phyloP scores from a whole-genome alignment of 1,140 invertebrate genomes.

The Eupeodes corollae region DNA sequence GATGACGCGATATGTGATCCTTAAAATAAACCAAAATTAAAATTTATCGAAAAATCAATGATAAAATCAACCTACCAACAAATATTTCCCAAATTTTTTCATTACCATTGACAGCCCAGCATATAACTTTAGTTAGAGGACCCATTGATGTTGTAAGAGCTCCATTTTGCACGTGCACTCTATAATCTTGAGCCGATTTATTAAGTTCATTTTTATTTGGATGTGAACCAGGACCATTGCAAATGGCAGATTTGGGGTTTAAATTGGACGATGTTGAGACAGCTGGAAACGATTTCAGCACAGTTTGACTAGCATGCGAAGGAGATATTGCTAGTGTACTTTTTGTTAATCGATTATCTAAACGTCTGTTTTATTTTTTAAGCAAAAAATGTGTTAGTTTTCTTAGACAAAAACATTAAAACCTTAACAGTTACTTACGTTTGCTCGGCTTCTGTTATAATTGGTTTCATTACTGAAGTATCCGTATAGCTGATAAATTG shows the following conservation, averaged over 20 bases:
- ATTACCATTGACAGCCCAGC: slow-evolving; percentile 2
- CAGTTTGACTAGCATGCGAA: not conserved
- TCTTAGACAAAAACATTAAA: not conserved
- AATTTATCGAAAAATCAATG: slow-evolving; percentile 7
- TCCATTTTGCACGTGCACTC: slow-evolving; percentile 27
- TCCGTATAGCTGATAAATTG: not conserved
- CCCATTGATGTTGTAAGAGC: slow-evolving; percentile 25
- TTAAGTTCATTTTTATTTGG: slow-evolving; percentile 22
- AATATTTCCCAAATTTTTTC: slow-evolving; percentile 13
- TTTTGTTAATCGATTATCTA: slow-evolving; percentile 7
- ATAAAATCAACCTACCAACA: slow-evolving; percentile 6
- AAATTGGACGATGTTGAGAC: not conserved
- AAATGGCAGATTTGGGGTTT: slow-evolving; percentile 5
- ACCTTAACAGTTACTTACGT: not conserved
- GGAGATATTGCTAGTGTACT: slow-evolving; percentile 3
- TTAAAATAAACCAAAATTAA: slow-evolving; percentile 16
- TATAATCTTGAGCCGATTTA: slow-evolving; percentile 23
- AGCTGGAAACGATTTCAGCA: slow-evolving; percentile 10
- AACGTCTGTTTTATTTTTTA: not conserved
- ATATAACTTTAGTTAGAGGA: slow-evolving; percentile 23
- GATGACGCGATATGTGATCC: slow-evolving; percentile 33
- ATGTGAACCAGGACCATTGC: not conserved
- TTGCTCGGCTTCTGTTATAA: slow-evolving; percentile 6
- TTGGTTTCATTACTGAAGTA: not conserved
- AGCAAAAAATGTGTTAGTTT: not conserved